phyloP scores from a whole-genome alignment of 2,797 vertebrate species.

The Pangasius macronema region DNA sequence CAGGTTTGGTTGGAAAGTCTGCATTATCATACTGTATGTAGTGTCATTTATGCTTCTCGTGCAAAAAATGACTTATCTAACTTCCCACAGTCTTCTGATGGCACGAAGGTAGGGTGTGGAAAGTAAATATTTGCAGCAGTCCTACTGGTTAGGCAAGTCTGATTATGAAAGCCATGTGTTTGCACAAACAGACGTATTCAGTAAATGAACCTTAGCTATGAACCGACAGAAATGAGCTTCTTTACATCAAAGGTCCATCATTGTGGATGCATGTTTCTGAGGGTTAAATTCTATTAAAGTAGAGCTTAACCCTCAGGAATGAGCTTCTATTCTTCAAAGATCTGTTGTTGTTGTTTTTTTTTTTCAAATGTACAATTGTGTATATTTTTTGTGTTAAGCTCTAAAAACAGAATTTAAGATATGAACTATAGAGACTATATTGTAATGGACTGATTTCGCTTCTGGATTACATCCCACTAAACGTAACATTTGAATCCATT shows the following conservation, averaged over 20 bases:
- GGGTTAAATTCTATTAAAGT: neutral
- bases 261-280: neutral
- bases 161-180: neutral
- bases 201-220: neutral
- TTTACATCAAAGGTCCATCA: neutral
- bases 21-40: neutral
- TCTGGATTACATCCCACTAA: neutral
- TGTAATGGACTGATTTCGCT: neutral
- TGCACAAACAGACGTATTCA: neutral
- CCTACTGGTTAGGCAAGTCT: conserved; percentile 58
- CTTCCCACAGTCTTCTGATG: neutral
- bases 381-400: neutral
- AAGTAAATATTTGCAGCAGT: conserved; percentile 52
- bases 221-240: neutral
- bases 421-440: neutral
- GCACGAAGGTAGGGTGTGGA: conserved; percentile 36
- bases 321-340: neutral
- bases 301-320: neutral
- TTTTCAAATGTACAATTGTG: neutral
- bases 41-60: neutral
- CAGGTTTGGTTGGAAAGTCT: neutral
- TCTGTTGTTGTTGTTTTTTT: neutral
- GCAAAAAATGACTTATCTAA: neutral
- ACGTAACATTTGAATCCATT: neutral
- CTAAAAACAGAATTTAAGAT: neutral